phyloP scores from a whole-genome alignment of 1,140 invertebrate species.

The Ceratina calcarata region DNA sequence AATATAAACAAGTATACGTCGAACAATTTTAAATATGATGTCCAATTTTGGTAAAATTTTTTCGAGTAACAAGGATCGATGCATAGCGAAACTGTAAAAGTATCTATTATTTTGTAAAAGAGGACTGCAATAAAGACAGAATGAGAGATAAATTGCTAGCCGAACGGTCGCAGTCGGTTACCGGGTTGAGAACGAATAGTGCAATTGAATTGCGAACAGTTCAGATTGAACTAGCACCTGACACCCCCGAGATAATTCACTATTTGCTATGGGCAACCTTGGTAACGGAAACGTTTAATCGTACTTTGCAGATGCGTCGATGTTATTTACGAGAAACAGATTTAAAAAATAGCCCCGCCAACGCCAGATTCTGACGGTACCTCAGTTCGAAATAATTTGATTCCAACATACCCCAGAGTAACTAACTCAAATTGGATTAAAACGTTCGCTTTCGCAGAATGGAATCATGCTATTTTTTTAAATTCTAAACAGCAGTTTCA shows the following conservation, averaged over 20 bases:
- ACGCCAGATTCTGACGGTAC: background rate
- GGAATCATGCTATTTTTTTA: no score
- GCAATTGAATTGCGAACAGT: slow-evolving; percentile 68
- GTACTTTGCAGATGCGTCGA: slow-evolving; percentile 42
- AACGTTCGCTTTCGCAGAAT: background rate
- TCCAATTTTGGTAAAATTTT: no score
- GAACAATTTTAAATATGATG: no score
- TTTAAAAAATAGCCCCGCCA: background rate
- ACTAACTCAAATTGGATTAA: background rate
- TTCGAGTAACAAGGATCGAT: background rate
- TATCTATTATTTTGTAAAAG: slow-evolving; percentile 18
- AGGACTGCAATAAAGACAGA: slow-evolving; percentile 45
- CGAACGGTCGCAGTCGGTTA: slow-evolving; percentile 61
- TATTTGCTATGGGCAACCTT: slow-evolving; percentile 65
- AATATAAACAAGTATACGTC: no score
- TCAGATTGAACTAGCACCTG: slow-evolving; percentile 69
- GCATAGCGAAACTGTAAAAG: background rate
- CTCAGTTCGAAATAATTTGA: background rate
- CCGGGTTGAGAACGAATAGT: slow-evolving; percentile 65
- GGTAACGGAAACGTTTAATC: slow-evolving; percentile 49
- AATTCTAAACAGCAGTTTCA: no score
- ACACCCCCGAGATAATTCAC: slow-evolving; percentile 67
- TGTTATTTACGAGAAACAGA: slow-evolving; percentile 42
- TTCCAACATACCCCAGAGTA: background rate
- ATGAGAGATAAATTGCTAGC: slow-evolving; percentile 56